These are phyloP conservation scores for Phalacrocorax carbo DNA, from an alignment of 2,113 vertebrate species.

Conservation along the genomic window DNA sequence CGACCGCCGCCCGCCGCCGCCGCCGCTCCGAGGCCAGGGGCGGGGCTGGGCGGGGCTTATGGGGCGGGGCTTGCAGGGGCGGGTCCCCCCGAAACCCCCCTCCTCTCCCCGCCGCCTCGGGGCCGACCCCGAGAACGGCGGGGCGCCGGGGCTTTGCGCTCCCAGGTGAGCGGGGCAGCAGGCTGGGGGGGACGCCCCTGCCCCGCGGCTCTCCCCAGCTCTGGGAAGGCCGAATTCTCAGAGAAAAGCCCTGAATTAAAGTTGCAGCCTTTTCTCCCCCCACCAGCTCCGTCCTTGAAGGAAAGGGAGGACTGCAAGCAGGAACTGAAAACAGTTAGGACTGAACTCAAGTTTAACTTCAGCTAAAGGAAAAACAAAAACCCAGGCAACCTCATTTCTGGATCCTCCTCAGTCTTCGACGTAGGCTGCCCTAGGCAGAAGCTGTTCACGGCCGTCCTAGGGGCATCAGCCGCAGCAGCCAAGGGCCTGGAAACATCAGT, in stretches of 20 bases:
- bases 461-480: background rate
- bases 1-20: too few species aligned
- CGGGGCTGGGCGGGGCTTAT: too few species aligned
- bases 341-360: background rate
- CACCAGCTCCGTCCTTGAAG: background rate
- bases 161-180: background rate
- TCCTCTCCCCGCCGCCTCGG: too few species aligned
- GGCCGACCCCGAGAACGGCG: too few species aligned
- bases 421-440: background rate
- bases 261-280: background rate
- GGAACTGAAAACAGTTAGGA: background rate
- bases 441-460: background rate
- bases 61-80: too few species aligned
- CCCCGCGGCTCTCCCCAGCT: background rate
- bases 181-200: fast-evolving
- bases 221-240: background rate
- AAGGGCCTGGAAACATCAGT: background rate
- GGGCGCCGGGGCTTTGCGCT: too few species aligned
- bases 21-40: too few species aligned
- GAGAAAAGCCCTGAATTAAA: background rate
- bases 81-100: too few species aligned
- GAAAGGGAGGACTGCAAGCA: background rate
- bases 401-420: background rate
- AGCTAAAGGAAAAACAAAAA: background rate
- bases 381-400: background rate